Evolutionary conservation across 2,797 vertebrate genomes (phyloP), one percentile per base, ranked within the genome.

Genomic region (Gobionotothen gibberifrons): DNA sequence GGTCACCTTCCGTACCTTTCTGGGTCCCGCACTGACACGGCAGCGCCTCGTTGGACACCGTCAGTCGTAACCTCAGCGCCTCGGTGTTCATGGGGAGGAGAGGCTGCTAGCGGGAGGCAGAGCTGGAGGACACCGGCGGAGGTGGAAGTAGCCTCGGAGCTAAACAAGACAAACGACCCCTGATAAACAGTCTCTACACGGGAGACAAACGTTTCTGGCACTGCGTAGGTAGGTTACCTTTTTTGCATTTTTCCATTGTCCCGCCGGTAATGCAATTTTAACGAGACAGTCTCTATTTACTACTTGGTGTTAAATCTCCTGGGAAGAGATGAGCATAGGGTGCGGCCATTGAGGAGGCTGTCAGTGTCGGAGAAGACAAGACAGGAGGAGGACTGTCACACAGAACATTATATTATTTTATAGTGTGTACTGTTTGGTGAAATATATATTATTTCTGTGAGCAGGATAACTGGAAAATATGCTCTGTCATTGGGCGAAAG

Each of bases 281-380:
- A 88, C 69, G 79, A 89, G 78, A 12, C 74, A 11, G 79, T 48
- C 69, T 85, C 49, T 85, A 72, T 88, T 89, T 91, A 84, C 86
- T 91, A 84, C 86, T 71, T 58, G 22, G 80, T 77, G 90, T 78
- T 72, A 64, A 82, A 61, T 78, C 90, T 88, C 92, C 72, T 19
- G 90, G 92, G 87, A 72, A 76, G 80, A 87, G 81, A 84, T 69
- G 86, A 81, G 78, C 70, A 49, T 58, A 83, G 93, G 94, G 93
- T 93, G 93, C 93, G 94, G 93, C 93, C 90, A 82, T 77, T 67
- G 84, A 86, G 53, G 72, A 85, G 66, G 68, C 83, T 87, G 87
- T 76, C 85, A 87, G 9, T 60, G 85, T 62, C 40, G 74, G 54
- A 70, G 8, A 4, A 69, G 22, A 64, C 19, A 59, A 58, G 43